Base-by-base conservation (phyloP, 1,140 invertebrate species). In the Teleopsis dalmanni region DNA sequence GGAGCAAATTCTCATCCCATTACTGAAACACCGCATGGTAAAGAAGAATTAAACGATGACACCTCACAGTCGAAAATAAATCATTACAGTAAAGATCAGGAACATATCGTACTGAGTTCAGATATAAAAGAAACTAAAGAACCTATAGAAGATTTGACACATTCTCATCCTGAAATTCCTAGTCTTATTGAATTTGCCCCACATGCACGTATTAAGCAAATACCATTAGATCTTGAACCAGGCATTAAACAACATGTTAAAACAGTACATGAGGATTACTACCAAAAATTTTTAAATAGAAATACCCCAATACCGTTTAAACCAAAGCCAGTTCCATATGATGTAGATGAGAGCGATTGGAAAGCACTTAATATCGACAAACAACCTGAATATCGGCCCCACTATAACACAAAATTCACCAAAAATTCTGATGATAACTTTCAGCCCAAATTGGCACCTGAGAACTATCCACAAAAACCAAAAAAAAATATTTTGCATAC, bases 1-100 rank as follows among this genome's bases (percentile, higher is more conserved):
- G 77, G 77, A 33, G 74, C 76, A 6, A 72, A 72, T 47, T 65
- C 70, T 2, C 72, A 74, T 61, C 72, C 71, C 58, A 62, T 80
- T 71, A 65, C 56, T 3, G 66, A 69, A 19, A 52, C 60, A 4
- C 63, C 66, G 4, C 62, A 70, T 21, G 48, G 57, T 2, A 52
- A 48, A 31, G 53, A 48, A 14, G 50, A 54, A 1, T 35, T 54
- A 0, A 67, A 64, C 31, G 59, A 65, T 35, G 62, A 70, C 14
- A 57, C 60, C 21, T 70, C 66, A 2, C 68, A 71, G 48, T 71
- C 68, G 6, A 71, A 71, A 51, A 71, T 71, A 38, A 71, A 71
- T 55, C 68, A 71, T 31, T 71, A 70, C 33, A 70, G 68, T 49
- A 65, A 66, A 37, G 57, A 71, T 51, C 68, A 71, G 40, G 68